Conservation (phyloP, 2,113 vertebrate genomes). For the Albula goreensis region DNA sequence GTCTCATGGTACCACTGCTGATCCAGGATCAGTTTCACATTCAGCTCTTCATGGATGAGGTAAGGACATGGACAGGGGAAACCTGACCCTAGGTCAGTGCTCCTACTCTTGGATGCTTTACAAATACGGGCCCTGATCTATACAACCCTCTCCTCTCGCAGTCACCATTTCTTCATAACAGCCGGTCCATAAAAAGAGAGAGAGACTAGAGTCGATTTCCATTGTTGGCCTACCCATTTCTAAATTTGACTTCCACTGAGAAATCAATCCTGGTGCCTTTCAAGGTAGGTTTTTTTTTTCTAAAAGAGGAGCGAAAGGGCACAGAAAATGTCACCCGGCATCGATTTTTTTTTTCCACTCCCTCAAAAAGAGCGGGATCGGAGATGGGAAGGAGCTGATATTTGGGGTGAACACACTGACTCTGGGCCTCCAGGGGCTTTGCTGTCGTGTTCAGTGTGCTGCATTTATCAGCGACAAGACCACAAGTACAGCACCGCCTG, state of each 20-base stretch:
- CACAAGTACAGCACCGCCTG: background rate
- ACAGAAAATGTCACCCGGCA: conserved; percentile 25
- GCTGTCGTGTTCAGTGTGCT: background rate
- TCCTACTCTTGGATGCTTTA: no score
- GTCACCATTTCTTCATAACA: no score
- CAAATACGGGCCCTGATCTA: no score
- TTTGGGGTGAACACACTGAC: background rate
- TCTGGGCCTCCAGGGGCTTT: no score
- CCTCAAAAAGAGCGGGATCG: background rate
- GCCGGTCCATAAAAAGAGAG: no score
- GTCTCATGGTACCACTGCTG: no score
- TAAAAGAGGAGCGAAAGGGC: background rate
- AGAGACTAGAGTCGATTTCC: no score
- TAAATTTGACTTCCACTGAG: background rate
- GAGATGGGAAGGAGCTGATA: background rate
- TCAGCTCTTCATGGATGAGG: no score
- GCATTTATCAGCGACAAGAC: background rate
- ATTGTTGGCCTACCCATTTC: background rate
- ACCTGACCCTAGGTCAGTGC: no score
- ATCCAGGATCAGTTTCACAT: no score
- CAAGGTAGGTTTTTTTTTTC: conserved; percentile 11
- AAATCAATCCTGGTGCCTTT: conserved; percentile 21
- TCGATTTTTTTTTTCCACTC: conserved; percentile 4
- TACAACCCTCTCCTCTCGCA: no score
- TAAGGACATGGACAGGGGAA: no score